phyloP scores from a whole-genome alignment of 2,113 vertebrate genomes.

The Meleagris gallopavo region DNA sequence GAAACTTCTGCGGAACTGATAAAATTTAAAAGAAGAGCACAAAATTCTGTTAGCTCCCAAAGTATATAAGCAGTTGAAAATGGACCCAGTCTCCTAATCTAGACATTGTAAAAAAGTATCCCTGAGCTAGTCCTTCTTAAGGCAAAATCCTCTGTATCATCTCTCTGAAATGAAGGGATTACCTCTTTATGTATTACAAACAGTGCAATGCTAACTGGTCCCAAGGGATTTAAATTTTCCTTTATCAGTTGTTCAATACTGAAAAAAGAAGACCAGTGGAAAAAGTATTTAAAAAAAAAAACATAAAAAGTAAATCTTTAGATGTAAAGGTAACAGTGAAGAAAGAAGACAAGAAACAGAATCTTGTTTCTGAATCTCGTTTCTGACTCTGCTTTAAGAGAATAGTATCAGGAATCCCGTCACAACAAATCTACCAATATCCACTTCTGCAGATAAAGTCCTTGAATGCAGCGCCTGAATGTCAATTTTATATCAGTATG shows the following conservation, averaged over 20 bases:
- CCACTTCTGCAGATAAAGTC: not conserved
- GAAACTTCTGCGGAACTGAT: not conserved
- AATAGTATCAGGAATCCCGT: not conserved
- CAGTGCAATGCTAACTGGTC: not conserved
- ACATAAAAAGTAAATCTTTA: constrained; percentile 9
- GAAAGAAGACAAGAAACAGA: not conserved
- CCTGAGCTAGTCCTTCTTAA: not conserved
- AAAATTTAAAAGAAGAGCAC: not conserved
- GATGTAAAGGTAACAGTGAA: not conserved
- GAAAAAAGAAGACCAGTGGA: not conserved
- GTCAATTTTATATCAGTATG: not conserved
- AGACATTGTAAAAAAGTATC: not conserved
- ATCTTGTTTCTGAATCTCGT: too few relatives aligned
- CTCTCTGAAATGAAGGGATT: not conserved
- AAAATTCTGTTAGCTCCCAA: not conserved
- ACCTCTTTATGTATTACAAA: not conserved
- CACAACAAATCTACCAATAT: not conserved
- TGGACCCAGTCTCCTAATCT: not conserved
- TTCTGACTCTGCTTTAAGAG: not conserved
- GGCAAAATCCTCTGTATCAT: not conserved
- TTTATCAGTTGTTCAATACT: not conserved
- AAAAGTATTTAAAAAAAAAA: not conserved
- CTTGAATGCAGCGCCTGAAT: not conserved
- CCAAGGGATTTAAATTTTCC: constrained; percentile 2
- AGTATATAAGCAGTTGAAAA: not conserved